Conservation (phyloP, 2,888 invertebrate species). For the Drosophila helvetica region DNA sequence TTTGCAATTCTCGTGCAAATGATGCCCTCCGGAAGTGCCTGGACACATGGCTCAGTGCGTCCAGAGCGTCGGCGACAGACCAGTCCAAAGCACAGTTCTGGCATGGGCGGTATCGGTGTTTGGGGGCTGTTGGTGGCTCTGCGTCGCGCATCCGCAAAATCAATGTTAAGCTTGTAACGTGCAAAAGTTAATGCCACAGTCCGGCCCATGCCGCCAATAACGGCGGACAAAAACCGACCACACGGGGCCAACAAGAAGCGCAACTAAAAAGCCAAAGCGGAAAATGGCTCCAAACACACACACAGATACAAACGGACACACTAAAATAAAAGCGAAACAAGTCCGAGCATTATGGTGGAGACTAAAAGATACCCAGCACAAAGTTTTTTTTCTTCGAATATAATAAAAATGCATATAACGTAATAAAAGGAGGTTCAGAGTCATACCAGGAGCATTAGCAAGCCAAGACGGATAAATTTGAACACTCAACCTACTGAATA, state of each 20-base stretch:
- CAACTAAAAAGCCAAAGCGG: conserved; percentile 49
- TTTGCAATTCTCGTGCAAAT: conserved; percentile 75
- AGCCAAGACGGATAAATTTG: no score
- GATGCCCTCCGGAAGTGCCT: conserved; percentile 70
- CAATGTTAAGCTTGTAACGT: conserved; percentile 69
- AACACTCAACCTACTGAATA: no score
- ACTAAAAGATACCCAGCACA: not conserved
- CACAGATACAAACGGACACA: conserved; percentile 11
- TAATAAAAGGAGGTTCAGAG: no score
- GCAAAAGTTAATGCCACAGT: conserved; percentile 60
- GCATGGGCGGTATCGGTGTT: conserved; percentile 5
- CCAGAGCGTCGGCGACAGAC: conserved; percentile 23
- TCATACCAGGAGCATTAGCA: no score
- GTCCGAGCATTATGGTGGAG: not conserved
- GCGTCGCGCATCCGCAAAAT: conserved; percentile 58
- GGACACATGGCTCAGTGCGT: conserved; percentile 66
- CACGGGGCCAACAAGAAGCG: conserved; percentile 32
- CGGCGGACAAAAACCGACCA: conserved; percentile 40
- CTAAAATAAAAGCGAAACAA: conserved; percentile 21
- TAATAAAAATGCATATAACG: no score
- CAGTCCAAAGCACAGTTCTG: conserved; percentile 10
- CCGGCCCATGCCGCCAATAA: conserved; percentile 19
- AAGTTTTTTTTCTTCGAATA: no score
- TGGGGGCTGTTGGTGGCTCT: conserved; percentile 25
- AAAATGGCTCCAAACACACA: conserved; percentile 38